Base-by-base conservation (phyloP, 30 jellyfish, hydroid and myxozoan genomes). In the Mastigias papua region DNA sequence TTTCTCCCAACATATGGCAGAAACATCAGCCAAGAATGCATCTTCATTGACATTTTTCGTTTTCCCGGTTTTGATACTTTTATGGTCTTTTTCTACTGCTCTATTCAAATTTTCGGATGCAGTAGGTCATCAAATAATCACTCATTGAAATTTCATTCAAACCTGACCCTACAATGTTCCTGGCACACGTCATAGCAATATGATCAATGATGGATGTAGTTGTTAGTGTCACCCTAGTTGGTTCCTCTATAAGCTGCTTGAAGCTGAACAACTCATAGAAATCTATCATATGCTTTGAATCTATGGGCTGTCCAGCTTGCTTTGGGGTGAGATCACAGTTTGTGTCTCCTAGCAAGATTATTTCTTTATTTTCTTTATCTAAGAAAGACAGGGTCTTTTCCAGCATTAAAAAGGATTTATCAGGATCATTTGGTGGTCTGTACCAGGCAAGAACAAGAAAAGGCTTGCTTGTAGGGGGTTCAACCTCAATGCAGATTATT, bases 391-490 rank as follows among this genome's bases (percentile, higher is more conserved):
- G 78, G 27, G 27, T 28, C 78, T 67, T 67, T 67, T 33, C 78
- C 57, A 67, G 78, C 78, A 13, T 67, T 2, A 9, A 22, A 25
- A 69, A 84, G 35, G 93, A 5, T 2, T 31, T 76, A 42, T 69
- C 93, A 28, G 87, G 93, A 84, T 54, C 78, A 51, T 82, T 34
- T 25, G 86, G 93, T 11, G 87, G 93, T 50, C 87, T 84, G 34
- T 80, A 80, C 90, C 90, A 80, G 46, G 81, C 81, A 17, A 35
- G 31, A 64, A 64, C 80, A 32, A 76, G 88, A 51, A 76, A 76
- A 7, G 88, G 49, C 76, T 57, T 76, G 32, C 76, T 9, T 79
- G 61, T 79, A 1, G 91, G 82, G 37, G 87, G 86, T 71, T 84
- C 87, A 1, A 69, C 73, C 57, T 69, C 87, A 71, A 84, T 84